Evolutionary conservation across 2,797 vertebrate genomes (phyloP).

Genomic region (Heteromormyrus szaboi): DNA sequence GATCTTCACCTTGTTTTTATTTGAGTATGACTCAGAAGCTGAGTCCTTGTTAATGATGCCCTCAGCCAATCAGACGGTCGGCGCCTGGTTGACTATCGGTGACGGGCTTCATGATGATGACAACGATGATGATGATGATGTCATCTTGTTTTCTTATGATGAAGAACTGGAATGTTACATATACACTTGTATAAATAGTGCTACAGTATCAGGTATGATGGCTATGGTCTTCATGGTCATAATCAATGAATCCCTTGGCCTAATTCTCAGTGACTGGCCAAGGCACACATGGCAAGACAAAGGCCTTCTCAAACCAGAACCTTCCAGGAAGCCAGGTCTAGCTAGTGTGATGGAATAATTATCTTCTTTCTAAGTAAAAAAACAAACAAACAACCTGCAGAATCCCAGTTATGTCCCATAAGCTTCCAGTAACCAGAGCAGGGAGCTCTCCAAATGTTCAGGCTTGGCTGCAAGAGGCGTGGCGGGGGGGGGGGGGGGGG

Average conservation of each 20-base stretch:
- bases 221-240: neutral
- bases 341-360: neutral
- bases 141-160: neutral
- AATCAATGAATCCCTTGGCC: neutral
- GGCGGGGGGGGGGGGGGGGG: too few species aligned
- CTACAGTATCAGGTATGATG: neutral
- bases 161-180: neutral
- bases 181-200: neutral
- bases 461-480: neutral
- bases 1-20: slow-evolving; percentile 43
- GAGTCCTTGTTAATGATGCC: neutral
- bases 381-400: neutral
- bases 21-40: slow-evolving; percentile 38
- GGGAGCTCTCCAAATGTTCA: neutral
- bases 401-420: neutral
- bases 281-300: neutral
- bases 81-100: neutral
- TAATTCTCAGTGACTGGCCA: neutral
- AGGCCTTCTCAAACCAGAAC: neutral
- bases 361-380: neutral
- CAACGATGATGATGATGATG: neutral
- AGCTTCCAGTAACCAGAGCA: neutral
- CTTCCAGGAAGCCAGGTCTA: neutral
- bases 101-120: neutral
- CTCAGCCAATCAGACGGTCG: neutral